Conservation (phyloP, 2,888 invertebrate genomes). For the Maniola hyperantus region DNA sequence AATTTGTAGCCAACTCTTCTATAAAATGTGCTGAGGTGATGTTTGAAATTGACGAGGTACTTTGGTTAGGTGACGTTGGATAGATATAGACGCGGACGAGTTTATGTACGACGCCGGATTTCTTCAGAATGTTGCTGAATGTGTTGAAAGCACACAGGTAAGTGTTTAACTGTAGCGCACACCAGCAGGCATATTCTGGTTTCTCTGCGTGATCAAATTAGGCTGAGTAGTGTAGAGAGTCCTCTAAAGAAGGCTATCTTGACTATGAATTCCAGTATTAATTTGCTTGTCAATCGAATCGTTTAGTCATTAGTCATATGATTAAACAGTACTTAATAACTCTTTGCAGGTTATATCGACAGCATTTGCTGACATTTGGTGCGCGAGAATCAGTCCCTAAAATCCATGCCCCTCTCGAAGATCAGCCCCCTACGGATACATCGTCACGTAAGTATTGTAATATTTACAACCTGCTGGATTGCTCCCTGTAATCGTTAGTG, state of each 20-base stretch:
- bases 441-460: constrained; percentile 64
- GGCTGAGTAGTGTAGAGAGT: no score
- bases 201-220: no score
- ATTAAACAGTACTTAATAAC: not conserved
- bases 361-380: constrained; percentile 88
- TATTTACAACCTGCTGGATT: not conserved
- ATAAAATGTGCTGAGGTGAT: no score
- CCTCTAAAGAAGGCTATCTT: no score
- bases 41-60: no score
- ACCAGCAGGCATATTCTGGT: no score
- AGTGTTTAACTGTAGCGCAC: no score
- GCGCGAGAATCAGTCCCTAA: constrained; percentile 77
- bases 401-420: constrained; percentile 67
- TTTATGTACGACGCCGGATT: constrained; percentile 86
- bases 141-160: constrained; percentile 88
- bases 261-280: no score
- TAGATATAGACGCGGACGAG: no score
- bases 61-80: no score
- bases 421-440: constrained; percentile 63
- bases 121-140: constrained; percentile 88
- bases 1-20: constrained; percentile 21
- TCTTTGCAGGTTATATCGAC: constrained; percentile 84
- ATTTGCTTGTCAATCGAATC: no score
- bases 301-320: no score
- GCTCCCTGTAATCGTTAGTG: not conserved